Conservation (phyloP, 2,888 invertebrate species). For the Temnothorax unifasciatus region DNA sequence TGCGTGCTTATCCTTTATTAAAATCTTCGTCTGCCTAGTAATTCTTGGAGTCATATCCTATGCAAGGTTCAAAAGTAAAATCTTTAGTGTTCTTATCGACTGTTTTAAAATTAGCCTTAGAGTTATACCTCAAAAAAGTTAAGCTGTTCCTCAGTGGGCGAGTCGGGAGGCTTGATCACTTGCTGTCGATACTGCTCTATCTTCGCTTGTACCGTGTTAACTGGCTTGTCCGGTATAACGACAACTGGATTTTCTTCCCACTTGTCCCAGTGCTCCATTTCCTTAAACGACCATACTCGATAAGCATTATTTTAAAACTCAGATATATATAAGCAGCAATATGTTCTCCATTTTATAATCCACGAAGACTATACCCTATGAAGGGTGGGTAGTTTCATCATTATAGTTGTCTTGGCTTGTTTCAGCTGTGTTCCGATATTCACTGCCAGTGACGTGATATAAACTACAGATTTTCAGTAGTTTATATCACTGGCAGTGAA, state of each 20-base stretch:
- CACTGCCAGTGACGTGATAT: no score
- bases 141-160: constrained; percentile 85
- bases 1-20: constrained; percentile 85
- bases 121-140: constrained; percentile 88
- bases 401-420: neutral
- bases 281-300: constrained; percentile 75
- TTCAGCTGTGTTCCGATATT: no score
- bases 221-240: constrained; percentile 83
- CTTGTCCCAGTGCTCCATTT: constrained; percentile 88
- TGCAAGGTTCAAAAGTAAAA: constrained; percentile 64
- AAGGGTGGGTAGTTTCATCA: no score
- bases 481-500: no score
- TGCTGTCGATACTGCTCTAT: constrained; percentile 89
- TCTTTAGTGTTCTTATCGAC: neutral
- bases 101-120: neutral
- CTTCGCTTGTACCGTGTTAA: constrained; percentile 88
- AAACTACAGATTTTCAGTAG: no score
- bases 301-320: constrained; percentile 59
- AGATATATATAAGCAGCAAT: neutral
- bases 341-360: constrained; percentile 3
- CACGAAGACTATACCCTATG: neutral
- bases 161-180: constrained; percentile 85
- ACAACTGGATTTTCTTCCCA: constrained; percentile 88
- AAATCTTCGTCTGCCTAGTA: constrained; percentile 88
- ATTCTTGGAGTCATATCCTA: constrained; percentile 89